Evolutionary conservation across 2,113 vertebrate species (phyloP).

Genomic region (Willisornis vidua): DNA sequence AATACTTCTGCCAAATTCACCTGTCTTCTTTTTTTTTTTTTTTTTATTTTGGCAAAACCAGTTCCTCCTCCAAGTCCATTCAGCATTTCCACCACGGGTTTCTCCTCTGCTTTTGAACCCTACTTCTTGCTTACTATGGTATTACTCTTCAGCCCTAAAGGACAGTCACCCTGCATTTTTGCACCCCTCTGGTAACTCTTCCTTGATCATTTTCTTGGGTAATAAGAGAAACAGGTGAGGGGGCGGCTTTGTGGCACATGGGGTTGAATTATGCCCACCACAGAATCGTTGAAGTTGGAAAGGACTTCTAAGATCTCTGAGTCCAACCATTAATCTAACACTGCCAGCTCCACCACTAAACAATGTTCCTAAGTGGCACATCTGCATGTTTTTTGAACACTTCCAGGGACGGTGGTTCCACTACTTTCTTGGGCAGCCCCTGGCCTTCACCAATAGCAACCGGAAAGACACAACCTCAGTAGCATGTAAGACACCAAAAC

Average conservation of each 20-base stretch:
- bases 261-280: background rate
- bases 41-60: background rate
- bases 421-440: background rate
- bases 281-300: accelerated
- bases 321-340: background rate
- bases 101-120: background rate
- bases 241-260: background rate
- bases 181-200: background rate
- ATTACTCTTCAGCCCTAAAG: background rate
- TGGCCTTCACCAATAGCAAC: background rate
- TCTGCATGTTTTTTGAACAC: background rate
- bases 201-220: background rate
- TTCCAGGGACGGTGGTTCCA: background rate
- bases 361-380: background rate
- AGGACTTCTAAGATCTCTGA: background rate
- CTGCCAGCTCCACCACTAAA: background rate
- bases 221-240: background rate
- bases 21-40: background rate
- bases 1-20: background rate
- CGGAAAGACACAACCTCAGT: background rate
- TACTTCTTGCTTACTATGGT: background rate
- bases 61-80: background rate
- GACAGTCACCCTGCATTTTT: background rate
- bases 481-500: background rate
- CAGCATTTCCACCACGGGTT: background rate